These are phyloP conservation scores for Trachelus iudaicus DNA, from an alignment of 2,888 invertebrate species.

Conservation along the genomic window DNA sequence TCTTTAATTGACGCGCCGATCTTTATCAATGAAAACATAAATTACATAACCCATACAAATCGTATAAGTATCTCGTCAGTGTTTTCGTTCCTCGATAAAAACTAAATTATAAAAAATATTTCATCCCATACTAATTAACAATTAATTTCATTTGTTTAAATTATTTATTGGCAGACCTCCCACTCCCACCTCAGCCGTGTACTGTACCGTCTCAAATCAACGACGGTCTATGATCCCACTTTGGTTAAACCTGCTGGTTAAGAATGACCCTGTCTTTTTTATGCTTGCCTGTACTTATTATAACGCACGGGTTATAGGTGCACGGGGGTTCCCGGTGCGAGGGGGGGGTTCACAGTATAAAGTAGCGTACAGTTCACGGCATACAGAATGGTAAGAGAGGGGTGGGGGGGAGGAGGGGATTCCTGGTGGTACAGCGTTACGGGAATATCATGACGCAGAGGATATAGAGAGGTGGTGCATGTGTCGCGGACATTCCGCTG, in stretches of 20 bases:
- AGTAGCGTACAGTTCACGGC: conserved; percentile 10
- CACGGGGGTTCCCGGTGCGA: conserved; percentile 4
- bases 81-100: background rate
- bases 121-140: background rate
- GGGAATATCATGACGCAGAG: background rate
- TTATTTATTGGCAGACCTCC: background rate
- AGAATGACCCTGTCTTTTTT: conserved; percentile 36
- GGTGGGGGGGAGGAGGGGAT: background rate
- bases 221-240: background rate
- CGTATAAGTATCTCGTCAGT: background rate
- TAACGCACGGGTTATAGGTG: conserved; percentile 13
- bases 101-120: background rate
- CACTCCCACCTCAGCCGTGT: background rate
- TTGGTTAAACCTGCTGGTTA: conserved; percentile 10
- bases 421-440: background rate
- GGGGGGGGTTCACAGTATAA: background rate
- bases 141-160: background rate
- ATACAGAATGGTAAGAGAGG: conserved; percentile 2
- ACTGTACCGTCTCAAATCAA: too few relatives aligned
- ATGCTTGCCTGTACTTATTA: conserved; percentile 40
- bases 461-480: conserved; percentile 20
- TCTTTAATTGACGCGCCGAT: background rate
- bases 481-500: conserved; percentile 52
- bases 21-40: background rate
- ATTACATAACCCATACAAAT: background rate